Percentiles rank a stretch among this genome's conserved stretches.
Conservation (phyloP, 2,888 invertebrate genomes). For the Dryocosmus kuriphilus region DNA sequence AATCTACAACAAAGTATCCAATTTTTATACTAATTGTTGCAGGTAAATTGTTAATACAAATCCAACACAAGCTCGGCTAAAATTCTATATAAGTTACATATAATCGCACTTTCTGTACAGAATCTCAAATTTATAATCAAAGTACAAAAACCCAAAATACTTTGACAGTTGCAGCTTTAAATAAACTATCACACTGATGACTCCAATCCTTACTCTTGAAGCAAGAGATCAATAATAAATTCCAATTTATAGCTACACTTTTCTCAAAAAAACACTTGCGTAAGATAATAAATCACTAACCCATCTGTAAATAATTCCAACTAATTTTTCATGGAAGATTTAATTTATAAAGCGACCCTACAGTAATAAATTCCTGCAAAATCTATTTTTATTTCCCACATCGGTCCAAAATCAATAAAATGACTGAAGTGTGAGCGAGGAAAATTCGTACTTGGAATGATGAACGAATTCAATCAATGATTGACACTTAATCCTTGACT, state of each 20-base stretch:
- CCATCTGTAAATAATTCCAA: not conserved
- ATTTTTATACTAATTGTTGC: no score
- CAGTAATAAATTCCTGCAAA: not conserved
- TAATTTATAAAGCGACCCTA: not conserved
- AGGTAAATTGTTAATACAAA: no score
- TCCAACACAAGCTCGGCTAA: no score
- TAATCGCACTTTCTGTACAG: not conserved
- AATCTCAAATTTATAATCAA: not conserved
- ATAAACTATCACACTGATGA: not conserved
- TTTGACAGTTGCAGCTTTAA: not conserved
- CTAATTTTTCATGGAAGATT: not conserved
- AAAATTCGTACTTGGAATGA: not conserved
- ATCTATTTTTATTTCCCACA: slow-evolving; percentile 19
- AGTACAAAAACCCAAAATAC: not conserved
- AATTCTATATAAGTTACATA: no score
- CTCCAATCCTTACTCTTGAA: not conserved
- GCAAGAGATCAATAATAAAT: not conserved
- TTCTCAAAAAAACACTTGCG: not conserved
- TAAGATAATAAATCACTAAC: not conserved
- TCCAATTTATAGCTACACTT: not conserved
- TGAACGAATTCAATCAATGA: slow-evolving; percentile 13
- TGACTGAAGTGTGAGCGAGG: slow-evolving; percentile 2
- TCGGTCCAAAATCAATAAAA: slow-evolving; percentile 27
- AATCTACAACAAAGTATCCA: no score
- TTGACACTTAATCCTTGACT: slow-evolving; percentile 24